Evolutionary conservation across 2,888 invertebrate genomes (phyloP), one percentile per base, ranked within the genome.

Genomic region (Scaptomyza cyrtandrae): DNA sequence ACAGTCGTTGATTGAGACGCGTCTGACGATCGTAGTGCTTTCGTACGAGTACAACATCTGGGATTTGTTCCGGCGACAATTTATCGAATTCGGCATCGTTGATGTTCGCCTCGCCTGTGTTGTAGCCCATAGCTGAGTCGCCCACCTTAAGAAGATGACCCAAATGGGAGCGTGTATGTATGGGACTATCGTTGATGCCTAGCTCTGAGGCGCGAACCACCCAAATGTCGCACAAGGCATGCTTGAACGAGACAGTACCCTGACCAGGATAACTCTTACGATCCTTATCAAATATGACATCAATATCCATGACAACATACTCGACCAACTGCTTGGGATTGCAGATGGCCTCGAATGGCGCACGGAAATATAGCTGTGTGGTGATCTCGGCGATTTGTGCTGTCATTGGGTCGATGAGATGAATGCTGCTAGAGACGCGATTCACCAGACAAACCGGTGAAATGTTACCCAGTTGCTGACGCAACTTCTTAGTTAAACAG

Each of bases 11-110:
- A 61, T 95, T 95, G n/a, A 95, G 94, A 37, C 97, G 93, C 0
- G 94, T 94, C 2, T 94, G 92, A 73, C 94, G 94, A 88, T 96
- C 97, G 91, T 96, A 98, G 78, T 95, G 93, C 91, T 99, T 99
- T 93, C 98, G 98, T 10, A 99, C 97, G n/a, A 99, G 93, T 63
- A 99, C 95, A 60, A 99, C 96, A 93, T 99, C 99, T 0, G 99
- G 98, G 33, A 98, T 91, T 11, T 90, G 89, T 70, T 93, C 94
- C 43, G 92, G 91, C 64, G 95, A 93, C 80, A 99, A 91, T 88
- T 96, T 96, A 69, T 99, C 99, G 89, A 98, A 96, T 90, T 97
- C 95, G 0, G 91, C 90, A 90, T 99, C 96, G 90, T 99, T 99
- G 44, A 98, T 94, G 91, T 99, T 99, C 29, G 97, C 95, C 88